Percentiles rank a stretch among this genome's conserved stretches.
Conservation (phyloP, 23 tunicate genomes). For the Styela clava region DNA sequence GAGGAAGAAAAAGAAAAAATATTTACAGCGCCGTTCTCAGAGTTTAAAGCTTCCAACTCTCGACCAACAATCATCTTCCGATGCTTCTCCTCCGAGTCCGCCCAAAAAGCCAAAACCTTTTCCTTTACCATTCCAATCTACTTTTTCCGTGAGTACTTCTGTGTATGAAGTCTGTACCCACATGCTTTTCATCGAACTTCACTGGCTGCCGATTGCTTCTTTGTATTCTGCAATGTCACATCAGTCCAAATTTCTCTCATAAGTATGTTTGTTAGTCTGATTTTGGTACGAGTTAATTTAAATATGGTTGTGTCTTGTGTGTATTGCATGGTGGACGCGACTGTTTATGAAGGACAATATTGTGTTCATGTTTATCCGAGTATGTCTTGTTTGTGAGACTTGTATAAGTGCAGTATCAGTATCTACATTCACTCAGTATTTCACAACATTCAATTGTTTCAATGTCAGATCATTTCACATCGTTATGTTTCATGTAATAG, state of each 20-base stretch:
- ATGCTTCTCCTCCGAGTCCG: not conserved
- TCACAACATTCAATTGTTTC: constrained; percentile 10
- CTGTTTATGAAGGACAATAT: too few relatives aligned
- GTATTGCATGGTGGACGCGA: not conserved
- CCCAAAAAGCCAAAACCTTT: not conserved
- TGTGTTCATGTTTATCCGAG: too few relatives aligned
- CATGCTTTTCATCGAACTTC: not conserved
- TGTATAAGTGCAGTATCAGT: too few relatives aligned
- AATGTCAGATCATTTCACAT: not conserved
- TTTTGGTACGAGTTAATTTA: too few relatives aligned
- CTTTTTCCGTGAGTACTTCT: constrained; percentile 11
- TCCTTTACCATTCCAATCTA: not conserved
- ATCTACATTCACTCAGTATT: too few relatives aligned
- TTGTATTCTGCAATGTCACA: not conserved
- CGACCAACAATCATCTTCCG: not conserved
- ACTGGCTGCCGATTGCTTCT: not conserved
- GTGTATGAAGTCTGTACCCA: not conserved
- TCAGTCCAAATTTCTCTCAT: not conserved
- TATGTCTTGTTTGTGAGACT: too few relatives aligned
- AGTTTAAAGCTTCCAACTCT: not conserved
- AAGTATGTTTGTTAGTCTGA: not conserved
- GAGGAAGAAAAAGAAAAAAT: constrained; percentile 44
- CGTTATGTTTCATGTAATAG: not conserved
- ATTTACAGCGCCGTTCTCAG: not conserved
- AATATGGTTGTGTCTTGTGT: too few relatives aligned